Evolutionary conservation across 2,888 invertebrate species (phyloP).

Genomic region (Latheticus oryzae): DNA sequence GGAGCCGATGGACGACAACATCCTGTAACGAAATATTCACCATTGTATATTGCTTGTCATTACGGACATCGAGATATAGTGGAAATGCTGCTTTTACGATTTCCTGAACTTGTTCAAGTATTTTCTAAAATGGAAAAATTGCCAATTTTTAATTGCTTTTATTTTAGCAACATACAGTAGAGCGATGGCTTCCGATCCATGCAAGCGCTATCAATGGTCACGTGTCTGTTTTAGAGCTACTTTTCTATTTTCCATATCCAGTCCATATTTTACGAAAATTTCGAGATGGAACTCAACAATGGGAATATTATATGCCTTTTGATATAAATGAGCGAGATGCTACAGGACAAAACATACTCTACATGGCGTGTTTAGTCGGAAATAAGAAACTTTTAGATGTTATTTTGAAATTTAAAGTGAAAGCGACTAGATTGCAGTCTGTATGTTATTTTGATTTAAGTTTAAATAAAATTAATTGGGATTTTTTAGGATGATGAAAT

Average conservation of each 20-base stretch:
- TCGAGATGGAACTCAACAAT: conserved; percentile 78
- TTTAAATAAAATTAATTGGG: conserved; percentile 10
- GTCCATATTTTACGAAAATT: conserved; percentile 73
- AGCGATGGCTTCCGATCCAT: conserved; percentile 92
- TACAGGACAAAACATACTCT: conserved; percentile 90
- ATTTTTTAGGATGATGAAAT: conserved; percentile 64
- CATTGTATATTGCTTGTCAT: conserved; percentile 90
- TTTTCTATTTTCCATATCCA: conserved; percentile 88
- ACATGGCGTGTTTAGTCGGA: conserved; percentile 88
- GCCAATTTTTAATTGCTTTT: too few species aligned
- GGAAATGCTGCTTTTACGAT: conserved; percentile 79
- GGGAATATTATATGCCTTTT: conserved; percentile 89
- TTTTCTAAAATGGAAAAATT: not conserved
- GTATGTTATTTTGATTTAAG: conserved; percentile 50
- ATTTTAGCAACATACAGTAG: conserved; percentile 85
- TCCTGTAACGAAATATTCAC: conserved; percentile 91
- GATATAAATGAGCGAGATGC: conserved; percentile 93
- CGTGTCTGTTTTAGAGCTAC: conserved; percentile 77
- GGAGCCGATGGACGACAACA: conserved; percentile 92
- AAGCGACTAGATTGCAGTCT: conserved; percentile 65
- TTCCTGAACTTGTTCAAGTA: conserved; percentile 85
- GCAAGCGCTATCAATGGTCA: conserved; percentile 93
- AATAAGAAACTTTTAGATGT: conserved; percentile 82
- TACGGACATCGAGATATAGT: conserved; percentile 86
- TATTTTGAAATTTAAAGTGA: conserved; percentile 78